phyloP scores from a whole-genome alignment of 2,113 vertebrate genomes.

The Dromaius novaehollandiae region DNA sequence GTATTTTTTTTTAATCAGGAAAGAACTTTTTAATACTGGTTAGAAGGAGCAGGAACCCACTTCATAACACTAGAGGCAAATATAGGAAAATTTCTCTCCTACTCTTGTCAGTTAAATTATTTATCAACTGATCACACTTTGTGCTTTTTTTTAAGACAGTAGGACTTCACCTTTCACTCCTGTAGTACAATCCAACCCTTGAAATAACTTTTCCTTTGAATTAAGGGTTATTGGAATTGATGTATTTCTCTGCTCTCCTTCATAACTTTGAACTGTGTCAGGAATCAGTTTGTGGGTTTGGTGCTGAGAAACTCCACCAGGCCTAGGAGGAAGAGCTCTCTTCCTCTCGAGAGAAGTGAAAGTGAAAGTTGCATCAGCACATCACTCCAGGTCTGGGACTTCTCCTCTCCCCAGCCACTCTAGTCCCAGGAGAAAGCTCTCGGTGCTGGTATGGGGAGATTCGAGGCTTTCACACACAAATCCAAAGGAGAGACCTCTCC shows the following conservation, averaged over 20 bases:
- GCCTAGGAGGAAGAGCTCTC: background rate
- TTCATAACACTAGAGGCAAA: slow-evolving; percentile 4
- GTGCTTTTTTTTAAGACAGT: slow-evolving; percentile 24
- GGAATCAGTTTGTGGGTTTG: background rate
- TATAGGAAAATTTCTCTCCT: slow-evolving; percentile 14
- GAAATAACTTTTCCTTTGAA: slow-evolving; percentile 42
- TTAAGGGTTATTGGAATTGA: background rate
- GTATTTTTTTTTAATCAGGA: background rate
- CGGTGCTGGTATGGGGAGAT: background rate
- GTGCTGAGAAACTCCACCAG: background rate
- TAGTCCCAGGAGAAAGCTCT: background rate
- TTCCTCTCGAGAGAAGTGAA: background rate
- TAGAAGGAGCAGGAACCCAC: background rate
- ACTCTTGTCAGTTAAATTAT: slow-evolving; percentile 51
- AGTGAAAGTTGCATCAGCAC: fast-evolving
- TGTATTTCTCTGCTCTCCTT: background rate
- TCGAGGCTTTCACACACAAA: background rate
- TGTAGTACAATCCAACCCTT: background rate
- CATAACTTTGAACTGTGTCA: background rate
- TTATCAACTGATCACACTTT: slow-evolving; percentile 39
- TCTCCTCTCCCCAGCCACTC: background rate
- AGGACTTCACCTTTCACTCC: slow-evolving; percentile 14
- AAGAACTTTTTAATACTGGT: slow-evolving; percentile 28
- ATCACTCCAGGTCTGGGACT: fast-evolving
- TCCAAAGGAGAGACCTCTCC: background rate